A percentile compares a stretch with the other conserved stretches of the same genome.
These are phyloP conservation scores for Mesoclemmys tuberculata DNA, from an alignment of 2,113 vertebrate genomes.

Conservation along the genomic window DNA sequence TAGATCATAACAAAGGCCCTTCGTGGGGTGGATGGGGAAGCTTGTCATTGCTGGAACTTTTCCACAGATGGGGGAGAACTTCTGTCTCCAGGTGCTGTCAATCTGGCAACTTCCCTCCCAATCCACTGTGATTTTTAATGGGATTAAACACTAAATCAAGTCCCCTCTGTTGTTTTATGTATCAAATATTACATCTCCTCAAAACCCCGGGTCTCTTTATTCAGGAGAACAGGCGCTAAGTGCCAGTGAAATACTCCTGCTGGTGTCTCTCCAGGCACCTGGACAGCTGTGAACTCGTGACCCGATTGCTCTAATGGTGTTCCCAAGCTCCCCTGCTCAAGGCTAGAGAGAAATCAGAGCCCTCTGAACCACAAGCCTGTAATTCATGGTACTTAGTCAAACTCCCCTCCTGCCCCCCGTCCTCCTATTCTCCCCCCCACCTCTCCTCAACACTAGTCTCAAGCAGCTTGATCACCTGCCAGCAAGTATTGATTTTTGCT, in stretches of 20 bases:
- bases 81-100: neutral
- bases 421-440: slow-evolving; percentile 23
- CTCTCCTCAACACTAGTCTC: slow-evolving; percentile 77
- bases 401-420: neutral
- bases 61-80: neutral
- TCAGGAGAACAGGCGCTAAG: neutral
- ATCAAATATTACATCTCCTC: neutral
- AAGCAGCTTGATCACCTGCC: slow-evolving; percentile 96
- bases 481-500: slow-evolving; percentile 98
- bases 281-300: slow-evolving; percentile 75
- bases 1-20: neutral
- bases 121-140: neutral
- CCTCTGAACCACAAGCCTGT: slow-evolving; percentile 67
- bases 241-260: neutral
- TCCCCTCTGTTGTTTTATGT: neutral
- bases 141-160: neutral
- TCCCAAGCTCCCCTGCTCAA: slow-evolving; percentile 77
- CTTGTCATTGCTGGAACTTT: neutral
- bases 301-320: slow-evolving; percentile 73
- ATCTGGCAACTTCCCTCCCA: neutral
- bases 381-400: slow-evolving; percentile 74
- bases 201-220: neutral
- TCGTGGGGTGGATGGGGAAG: neutral
- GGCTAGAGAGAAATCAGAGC: slow-evolving; percentile 71
- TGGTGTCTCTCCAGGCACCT: slow-evolving; percentile 61